phyloP scores from a whole-genome alignment of 2,797 vertebrate species.

The Acanthurus lineatus region DNA sequence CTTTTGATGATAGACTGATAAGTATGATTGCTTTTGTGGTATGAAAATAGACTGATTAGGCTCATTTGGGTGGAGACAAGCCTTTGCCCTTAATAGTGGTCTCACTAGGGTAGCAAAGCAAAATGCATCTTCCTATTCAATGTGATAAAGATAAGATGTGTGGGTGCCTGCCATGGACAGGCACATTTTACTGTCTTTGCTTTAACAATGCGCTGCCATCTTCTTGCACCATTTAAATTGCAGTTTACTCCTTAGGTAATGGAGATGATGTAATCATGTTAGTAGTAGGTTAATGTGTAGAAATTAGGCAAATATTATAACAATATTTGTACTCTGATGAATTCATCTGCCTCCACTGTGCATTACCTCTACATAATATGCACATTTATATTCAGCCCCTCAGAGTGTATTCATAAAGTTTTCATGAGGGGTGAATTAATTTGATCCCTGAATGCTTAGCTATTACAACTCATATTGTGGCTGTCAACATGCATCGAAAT shows the following conservation, averaged over 20 bases:
- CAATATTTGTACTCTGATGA: conserved; percentile 44
- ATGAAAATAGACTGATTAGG: background rate
- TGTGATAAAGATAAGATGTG: conserved; percentile 11
- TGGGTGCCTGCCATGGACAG: background rate
- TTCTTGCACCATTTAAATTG: conserved; percentile 13
- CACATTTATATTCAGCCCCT: conserved; percentile 75
- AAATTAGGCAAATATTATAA: conserved; percentile 21
- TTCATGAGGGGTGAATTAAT: conserved; percentile 82
- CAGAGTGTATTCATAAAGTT: conserved; percentile 80
- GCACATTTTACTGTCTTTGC: conserved; percentile 16
- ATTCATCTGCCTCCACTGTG: conserved; percentile 50
- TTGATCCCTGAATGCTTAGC: conserved; percentile 76
- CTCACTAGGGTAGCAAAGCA: conserved; percentile 1
- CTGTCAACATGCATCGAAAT: conserved; percentile 70
- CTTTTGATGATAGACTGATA: conserved; percentile 13
- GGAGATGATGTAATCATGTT: conserved; percentile 20
- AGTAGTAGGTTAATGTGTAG: conserved; percentile 25
- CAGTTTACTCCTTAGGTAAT: conserved; percentile 12
- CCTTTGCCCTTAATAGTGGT: conserved; percentile 3
- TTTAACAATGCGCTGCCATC: conserved; percentile 3
- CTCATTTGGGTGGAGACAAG: conserved; percentile 1
- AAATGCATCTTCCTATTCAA: conserved; percentile 13
- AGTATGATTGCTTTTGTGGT: conserved; percentile 5
- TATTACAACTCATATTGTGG: conserved; percentile 72
- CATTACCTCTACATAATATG: conserved; percentile 45